phyloP scores from a whole-genome alignment of 2,888 invertebrate species.

The Epistrophe eligans region DNA sequence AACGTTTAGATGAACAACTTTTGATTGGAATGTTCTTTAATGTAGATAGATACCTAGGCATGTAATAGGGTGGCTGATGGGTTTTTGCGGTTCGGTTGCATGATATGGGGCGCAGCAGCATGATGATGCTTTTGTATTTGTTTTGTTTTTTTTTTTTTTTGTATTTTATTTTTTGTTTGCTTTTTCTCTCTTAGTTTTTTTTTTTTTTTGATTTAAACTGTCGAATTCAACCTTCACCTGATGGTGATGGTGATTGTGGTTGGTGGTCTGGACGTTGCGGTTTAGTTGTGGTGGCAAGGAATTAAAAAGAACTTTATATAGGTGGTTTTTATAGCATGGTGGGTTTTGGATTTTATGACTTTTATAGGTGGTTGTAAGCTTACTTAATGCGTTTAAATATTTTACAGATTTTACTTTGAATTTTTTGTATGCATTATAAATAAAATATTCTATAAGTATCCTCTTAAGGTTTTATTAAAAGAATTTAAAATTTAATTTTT shows the following conservation, averaged over 20 bases:
- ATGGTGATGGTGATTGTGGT: neutral
- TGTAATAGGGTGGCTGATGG: neutral
- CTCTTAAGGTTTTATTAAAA: too few relatives aligned
- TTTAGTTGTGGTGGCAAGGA: neutral
- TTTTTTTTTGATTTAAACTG: slow-evolving; percentile 29
- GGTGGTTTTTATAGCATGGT: slow-evolving; percentile 3
- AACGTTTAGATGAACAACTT: slow-evolving; percentile 33
- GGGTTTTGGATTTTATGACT: too few relatives aligned
- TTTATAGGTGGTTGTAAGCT: too few relatives aligned
- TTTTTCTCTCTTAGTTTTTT: neutral
- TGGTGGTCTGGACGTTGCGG: neutral
- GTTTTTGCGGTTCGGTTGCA: slow-evolving; percentile 24
- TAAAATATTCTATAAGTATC: too few relatives aligned
- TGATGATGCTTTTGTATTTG: slow-evolving; percentile 15
- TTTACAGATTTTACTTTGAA: too few relatives aligned
- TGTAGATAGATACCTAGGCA: slow-evolving; percentile 6
- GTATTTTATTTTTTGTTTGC: neutral
- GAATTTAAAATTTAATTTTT: too few relatives aligned
- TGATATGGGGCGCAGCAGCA: slow-evolving; percentile 22
- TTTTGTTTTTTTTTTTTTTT: slow-evolving; percentile 6
- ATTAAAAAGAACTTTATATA: slow-evolving; percentile 6
- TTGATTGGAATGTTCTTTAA: slow-evolving; percentile 39
- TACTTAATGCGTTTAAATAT: too few relatives aligned
- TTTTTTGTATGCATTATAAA: too few relatives aligned
- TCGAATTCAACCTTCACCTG: slow-evolving; percentile 64